Evolutionary conservation across 2,113 vertebrate genomes (phyloP).

Genomic region (Ochotona princeps): DNA sequence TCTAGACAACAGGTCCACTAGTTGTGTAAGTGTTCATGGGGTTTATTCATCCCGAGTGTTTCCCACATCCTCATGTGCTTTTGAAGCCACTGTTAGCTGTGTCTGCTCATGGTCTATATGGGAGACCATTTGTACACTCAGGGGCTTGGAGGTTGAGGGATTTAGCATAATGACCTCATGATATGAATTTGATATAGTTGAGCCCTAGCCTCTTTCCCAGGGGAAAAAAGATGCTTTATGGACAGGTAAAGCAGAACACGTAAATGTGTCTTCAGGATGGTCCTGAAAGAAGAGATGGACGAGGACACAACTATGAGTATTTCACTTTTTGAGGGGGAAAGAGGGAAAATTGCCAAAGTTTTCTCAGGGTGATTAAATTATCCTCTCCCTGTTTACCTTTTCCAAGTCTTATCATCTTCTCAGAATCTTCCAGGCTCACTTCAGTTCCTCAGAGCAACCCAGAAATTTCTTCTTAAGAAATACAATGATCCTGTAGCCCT

Average conservation of each 20-base stretch:
- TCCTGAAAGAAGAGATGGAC: not conserved
- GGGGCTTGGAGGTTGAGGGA: not conserved
- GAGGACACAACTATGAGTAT: not conserved
- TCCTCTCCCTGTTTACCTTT: not conserved
- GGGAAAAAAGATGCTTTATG: not conserved
- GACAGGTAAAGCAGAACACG: not conserved
- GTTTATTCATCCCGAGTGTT: conserved; percentile 16
- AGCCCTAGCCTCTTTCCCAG: not conserved
- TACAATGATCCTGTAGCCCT: not conserved
- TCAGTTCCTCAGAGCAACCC: not conserved
- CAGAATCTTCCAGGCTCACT: not conserved
- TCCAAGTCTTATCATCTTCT: not conserved
- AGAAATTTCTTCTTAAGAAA: conserved; percentile 16
- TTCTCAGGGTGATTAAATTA: conserved; percentile 11
- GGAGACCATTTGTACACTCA: not conserved
- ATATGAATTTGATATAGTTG: not conserved
- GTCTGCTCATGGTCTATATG: not conserved
- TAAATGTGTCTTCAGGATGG: conserved; percentile 28
- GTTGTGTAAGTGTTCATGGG: not conserved
- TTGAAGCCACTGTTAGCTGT: not conserved
- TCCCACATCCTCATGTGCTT: not conserved
- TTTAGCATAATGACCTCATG: not conserved
- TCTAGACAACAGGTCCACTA: not conserved
- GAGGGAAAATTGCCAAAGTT: not conserved
- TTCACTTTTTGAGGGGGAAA: not conserved